These are phyloP conservation scores for Drosophila quadrilineata DNA, from an alignment of 1,140 invertebrate species.

Conservation along the genomic window DNA sequence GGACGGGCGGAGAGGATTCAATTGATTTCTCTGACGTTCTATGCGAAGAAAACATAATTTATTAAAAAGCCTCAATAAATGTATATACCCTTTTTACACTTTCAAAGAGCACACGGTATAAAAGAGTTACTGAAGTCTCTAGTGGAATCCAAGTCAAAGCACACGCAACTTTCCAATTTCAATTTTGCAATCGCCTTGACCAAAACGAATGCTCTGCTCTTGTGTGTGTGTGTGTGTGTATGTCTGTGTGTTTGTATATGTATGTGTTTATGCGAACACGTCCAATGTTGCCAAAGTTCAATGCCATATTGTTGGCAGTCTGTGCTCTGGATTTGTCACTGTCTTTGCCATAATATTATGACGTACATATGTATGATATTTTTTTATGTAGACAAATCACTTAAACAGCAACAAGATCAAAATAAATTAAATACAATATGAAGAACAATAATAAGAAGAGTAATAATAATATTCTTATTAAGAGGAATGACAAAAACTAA, in stretches of 20 bases:
- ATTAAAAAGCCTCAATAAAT: too few species aligned
- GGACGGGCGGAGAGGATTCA: too few species aligned
- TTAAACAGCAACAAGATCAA: conserved; percentile 6
- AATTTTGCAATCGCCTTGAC: conserved; percentile 52
- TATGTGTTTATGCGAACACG: background rate
- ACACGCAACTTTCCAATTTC: conserved; percentile 16
- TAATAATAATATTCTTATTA: too few species aligned
- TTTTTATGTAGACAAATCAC: background rate
- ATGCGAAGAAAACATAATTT: too few species aligned
- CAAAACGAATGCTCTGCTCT: too few species aligned
- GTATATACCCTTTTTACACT: too few species aligned
- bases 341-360: conserved; percentile 18
- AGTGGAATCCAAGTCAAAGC: too few species aligned
- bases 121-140: too few species aligned
- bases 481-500: too few species aligned
- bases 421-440: background rate
- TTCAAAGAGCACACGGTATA: too few species aligned
- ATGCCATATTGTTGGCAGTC: conserved; percentile 52
- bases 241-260: background rate
- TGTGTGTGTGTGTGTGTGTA: background rate
- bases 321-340: conserved; percentile 9
- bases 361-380: conserved; percentile 11
- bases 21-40: too few species aligned
- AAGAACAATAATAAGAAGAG: background rate
- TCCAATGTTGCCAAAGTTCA: conserved; percentile 51